Percentiles rank a stretch among this genome's conserved stretches.
These are phyloP conservation scores for Holcopasites calliopsidis DNA, from an alignment of 1,140 invertebrate species.

Conservation along the genomic window DNA sequence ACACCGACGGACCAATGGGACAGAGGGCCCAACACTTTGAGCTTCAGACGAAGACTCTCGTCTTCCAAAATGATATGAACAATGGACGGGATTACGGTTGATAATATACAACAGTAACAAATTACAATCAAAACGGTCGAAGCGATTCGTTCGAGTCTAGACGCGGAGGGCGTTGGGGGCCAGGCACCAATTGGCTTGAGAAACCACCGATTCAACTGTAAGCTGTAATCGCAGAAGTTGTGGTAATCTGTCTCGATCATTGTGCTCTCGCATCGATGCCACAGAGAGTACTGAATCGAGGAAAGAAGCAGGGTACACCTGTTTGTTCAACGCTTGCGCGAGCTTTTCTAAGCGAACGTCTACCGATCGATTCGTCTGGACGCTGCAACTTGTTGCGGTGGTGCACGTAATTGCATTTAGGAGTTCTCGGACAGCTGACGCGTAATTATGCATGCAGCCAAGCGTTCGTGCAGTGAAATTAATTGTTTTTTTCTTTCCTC, in stretches of 20 bases:
- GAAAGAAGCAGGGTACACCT: no score
- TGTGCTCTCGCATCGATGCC: background rate
- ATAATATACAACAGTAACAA: slow-evolving; percentile 18
- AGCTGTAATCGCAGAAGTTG: slow-evolving; percentile 19
- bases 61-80: slow-evolving; percentile 24
- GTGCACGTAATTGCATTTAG: background rate
- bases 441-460: no score
- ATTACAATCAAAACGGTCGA: slow-evolving; percentile 6
- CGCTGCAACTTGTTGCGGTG: background rate
- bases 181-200: slow-evolving; percentile 56
- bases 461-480: no score
- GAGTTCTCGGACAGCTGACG: background rate
- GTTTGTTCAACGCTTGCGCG: background rate
- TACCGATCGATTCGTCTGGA: slow-evolving; percentile 31
- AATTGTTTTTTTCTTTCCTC: no score
- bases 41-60: background rate
- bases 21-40: slow-evolving; percentile 35
- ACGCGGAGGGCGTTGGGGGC: background rate
- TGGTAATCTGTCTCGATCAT: background rate
- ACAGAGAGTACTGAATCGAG: background rate
- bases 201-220: slow-evolving; percentile 45
- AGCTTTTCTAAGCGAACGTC: background rate
- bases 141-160: background rate
- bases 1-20: slow-evolving; percentile 43
- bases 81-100: slow-evolving; percentile 31